phyloP scores from a whole-genome alignment of 1,140 invertebrate species.

The Thaumetopoea pityocampa region DNA sequence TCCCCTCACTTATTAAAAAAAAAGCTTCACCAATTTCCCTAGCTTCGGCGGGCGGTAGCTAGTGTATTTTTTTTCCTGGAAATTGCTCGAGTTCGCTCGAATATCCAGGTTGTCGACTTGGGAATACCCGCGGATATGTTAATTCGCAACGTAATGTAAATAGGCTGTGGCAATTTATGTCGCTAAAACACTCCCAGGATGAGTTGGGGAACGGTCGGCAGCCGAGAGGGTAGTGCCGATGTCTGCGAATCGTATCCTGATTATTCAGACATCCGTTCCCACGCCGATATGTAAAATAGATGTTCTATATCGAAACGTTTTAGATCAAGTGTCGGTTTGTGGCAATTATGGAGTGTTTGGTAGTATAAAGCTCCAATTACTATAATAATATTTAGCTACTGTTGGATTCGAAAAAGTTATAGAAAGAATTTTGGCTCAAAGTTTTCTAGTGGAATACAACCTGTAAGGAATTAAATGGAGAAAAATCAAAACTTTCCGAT shows the following conservation, averaged over 20 bases:
- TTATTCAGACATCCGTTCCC: slow-evolving; percentile 32
- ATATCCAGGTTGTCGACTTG: slow-evolving; percentile 45
- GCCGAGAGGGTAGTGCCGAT: slow-evolving; percentile 20
- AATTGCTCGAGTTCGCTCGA: slow-evolving; percentile 32
- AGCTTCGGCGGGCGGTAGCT: neutral
- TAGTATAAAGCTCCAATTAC: neutral
- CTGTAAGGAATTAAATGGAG: no score
- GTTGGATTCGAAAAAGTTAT: no score
- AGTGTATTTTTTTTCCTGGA: slow-evolving; percentile 31
- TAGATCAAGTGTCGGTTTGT: slow-evolving; percentile 3
- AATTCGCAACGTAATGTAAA: slow-evolving; percentile 58
- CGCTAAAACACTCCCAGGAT: slow-evolving; percentile 45
- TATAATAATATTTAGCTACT: neutral
- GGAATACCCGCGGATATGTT: slow-evolving; percentile 60
- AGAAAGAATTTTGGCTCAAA: no score
- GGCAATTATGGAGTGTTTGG: neutral
- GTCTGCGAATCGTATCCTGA: slow-evolving; percentile 26
- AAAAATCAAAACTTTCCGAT: no score
- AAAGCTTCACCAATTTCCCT: slow-evolving; percentile 13
- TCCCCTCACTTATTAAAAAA: slow-evolving; percentile 16
- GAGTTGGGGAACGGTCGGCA: slow-evolving; percentile 18
- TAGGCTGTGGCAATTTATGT: slow-evolving; percentile 57
- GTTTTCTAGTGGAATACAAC: no score
- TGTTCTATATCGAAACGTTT: slow-evolving; percentile 3
- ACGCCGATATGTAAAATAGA: slow-evolving; percentile 23